Evolutionary conservation across 2,888 invertebrate species (phyloP).

Genomic region (Phaonia tiefii): DNA sequence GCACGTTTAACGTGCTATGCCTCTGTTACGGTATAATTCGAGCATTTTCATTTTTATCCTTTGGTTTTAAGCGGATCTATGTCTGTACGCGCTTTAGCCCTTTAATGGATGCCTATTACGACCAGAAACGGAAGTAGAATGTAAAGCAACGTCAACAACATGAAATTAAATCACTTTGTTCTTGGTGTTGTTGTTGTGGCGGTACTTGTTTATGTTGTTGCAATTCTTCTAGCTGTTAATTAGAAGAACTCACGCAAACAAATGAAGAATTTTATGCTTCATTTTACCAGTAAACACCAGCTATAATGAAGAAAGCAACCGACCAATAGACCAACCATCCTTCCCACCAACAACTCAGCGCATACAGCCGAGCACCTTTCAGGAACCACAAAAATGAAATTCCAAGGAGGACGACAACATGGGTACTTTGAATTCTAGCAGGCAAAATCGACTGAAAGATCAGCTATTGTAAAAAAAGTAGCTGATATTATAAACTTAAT

Average conservation of each 20-base stretch:
- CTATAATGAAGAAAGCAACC: background rate
- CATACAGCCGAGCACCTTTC: background rate
- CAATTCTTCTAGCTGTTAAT: conserved; percentile 66
- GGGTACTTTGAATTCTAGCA: no score
- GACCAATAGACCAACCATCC: background rate
- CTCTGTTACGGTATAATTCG: conserved; percentile 24
- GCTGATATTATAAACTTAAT: no score
- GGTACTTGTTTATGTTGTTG: conserved; percentile 42
- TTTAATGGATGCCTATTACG: conserved; percentile 67
- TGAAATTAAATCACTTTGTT: conserved; percentile 66
- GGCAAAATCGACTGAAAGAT: no score
- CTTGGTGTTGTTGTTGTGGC: conserved; percentile 17
- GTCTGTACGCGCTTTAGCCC: conserved; percentile 64
- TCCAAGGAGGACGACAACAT: no score
- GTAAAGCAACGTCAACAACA: conserved; percentile 68
- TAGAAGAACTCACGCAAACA: conserved; percentile 66
- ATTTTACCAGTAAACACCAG: conserved; percentile 61
- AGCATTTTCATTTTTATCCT: conserved; percentile 8
- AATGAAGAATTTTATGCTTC: conserved; percentile 65
- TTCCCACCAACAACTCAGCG: background rate
- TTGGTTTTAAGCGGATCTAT: conserved; percentile 43
- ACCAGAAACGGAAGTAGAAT: conserved; percentile 67
- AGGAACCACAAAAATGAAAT: no score
- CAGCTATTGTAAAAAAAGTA: no score
- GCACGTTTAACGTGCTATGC: background rate